Evolutionary conservation across 2,113 vertebrate genomes (phyloP), one percentile per base, ranked within the genome.

Genomic region (Albula goreensis): DNA sequence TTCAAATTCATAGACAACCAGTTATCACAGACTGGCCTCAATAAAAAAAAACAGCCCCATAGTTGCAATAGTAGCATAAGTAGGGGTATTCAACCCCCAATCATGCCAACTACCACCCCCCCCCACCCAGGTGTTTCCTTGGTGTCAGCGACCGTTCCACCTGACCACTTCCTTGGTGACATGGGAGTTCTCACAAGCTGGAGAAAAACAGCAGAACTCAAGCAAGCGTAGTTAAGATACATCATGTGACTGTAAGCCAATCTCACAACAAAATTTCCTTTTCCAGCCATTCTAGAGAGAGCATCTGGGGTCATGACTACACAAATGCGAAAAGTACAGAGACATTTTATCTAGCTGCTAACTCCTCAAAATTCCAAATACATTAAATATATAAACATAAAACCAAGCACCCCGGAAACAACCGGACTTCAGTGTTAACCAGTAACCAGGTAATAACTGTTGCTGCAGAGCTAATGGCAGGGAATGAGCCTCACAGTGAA

Each of bases 371-470:
- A 17, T 3, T 77, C 31, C 17, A 78, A 0, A 83, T 22, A 49
- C 77, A 52, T 25, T 50, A 82, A 19, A 81, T 70, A 79, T 56
- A 78, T 25, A 78, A 80, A 78, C 0, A 10, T 12, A 84, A 49
- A 15, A 6, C 19, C 4, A 88, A 22, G 66, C 82, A 48, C 0
- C 56, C 13, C 5, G 17, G 82, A 22, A 51, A 19, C 31, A 60
- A 56, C 25, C 53, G 83, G 66, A 78, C 19, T 31, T 9, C 13
- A 74, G 56, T 6, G 84, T 78, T 50, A 49, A 81, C 52, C 85
- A 82, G 11, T 85, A n/a, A 85, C 25, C 31, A 83, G 82, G 50
- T 22, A 50, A 87, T 79, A 19, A 83, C 22, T 83, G 84, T 60
- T 86, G 57, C 78, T 82, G 56, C 19, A 86, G 79, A 51, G 15